Evolutionary conservation across 1,140 invertebrate species (phyloP).

Genomic region (Musca vetustissima): DNA sequence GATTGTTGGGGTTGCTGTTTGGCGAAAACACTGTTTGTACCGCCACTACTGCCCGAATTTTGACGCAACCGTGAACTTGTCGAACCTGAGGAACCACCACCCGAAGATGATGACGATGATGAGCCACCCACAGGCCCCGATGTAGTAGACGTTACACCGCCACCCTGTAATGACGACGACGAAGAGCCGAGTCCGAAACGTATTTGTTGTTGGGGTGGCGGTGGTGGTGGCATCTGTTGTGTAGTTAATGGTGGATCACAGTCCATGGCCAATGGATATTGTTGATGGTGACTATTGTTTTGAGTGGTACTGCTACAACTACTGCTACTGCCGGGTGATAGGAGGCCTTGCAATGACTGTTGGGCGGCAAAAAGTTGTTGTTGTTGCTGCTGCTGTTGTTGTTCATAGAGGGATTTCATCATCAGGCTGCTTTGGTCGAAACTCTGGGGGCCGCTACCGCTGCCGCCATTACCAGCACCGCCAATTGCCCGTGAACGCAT

Average conservation of each 20-base stretch:
- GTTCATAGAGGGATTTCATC: constrained; percentile 28
- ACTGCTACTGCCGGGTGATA: constrained; percentile 23
- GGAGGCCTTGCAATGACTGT: constrained; percentile 27
- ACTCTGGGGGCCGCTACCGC: constrained; percentile 2
- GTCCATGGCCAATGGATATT: constrained; percentile 54
- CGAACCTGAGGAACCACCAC: too few species aligned
- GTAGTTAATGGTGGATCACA: constrained; percentile 45
- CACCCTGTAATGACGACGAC: background rate
- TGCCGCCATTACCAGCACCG: background rate
- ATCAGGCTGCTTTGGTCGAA: constrained; percentile 28
- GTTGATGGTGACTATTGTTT: constrained; percentile 26
- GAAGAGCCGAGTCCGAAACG: background rate
- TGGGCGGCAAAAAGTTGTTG: constrained; percentile 26
- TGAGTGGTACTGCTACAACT: constrained; percentile 11
- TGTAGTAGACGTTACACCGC: constrained; percentile 2
- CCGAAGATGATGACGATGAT: background rate
- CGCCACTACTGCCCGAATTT: background rate
- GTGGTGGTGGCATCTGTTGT: constrained; percentile 24
- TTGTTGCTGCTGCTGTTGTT: constrained; percentile 27
- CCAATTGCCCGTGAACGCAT: background rate
- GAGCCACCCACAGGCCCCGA: background rate
- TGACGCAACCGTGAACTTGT: background rate
- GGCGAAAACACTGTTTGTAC: background rate
- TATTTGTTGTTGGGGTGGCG: constrained; percentile 15
- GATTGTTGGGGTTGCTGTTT: background rate